A percentile compares a stretch with the other conserved stretches of the same genome.
These are phyloP conservation scores for Oncorhynchus tshawytscha DNA, from an alignment of 2,113 vertebrate species.

Conservation along the genomic window DNA sequence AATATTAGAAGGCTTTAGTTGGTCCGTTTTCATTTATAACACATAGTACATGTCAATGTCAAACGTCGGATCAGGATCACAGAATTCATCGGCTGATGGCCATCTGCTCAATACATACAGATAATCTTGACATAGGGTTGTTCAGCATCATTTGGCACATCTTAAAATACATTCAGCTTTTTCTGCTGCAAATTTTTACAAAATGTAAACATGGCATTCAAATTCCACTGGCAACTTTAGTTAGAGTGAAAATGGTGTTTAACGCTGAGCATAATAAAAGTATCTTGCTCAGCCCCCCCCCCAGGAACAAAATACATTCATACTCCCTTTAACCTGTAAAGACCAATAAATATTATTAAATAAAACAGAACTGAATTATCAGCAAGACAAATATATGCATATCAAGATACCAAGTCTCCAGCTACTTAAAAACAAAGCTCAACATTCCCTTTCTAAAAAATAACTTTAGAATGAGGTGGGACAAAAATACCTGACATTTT, in stretches of 20 bases:
- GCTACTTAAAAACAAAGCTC: no score
- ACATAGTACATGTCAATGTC: background rate
- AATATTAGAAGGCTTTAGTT: background rate
- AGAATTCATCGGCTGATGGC: background rate
- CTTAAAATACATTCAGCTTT: background rate
- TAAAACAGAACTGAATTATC: no score
- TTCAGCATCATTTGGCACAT: conserved; percentile 13
- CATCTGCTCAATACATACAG: background rate
- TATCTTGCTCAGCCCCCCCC: no score
- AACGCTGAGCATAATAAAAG: background rate
- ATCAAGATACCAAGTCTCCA: no score
- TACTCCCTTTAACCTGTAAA: background rate
- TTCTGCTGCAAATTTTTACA: background rate
- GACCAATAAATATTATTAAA: background rate
- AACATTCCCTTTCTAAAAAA: no score
- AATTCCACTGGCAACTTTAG: no score
- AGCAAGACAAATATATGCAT: no score
- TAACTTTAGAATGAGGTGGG: background rate
- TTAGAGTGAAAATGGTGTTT: no score
- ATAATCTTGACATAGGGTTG: background rate
- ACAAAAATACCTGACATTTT: background rate
- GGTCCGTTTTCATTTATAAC: no score
- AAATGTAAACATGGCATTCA: no score
- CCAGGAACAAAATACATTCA: no score
- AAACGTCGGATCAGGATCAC: background rate